These are phyloP conservation scores for Stenodera caucasica DNA, from an alignment of 2,888 invertebrate genomes.

Conservation along the genomic window DNA sequence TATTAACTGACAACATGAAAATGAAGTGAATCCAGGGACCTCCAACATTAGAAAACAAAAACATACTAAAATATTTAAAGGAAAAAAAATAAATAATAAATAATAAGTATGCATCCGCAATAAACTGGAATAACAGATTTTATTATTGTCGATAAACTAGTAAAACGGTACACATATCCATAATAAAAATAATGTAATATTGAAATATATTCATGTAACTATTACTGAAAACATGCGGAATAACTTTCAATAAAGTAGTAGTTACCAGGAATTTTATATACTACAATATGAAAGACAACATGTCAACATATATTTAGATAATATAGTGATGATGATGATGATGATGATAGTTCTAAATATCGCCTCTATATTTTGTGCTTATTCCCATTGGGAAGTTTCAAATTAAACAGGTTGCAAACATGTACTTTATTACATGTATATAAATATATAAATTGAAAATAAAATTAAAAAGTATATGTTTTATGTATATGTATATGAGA, in stretches of 20 bases:
- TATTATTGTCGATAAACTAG: constrained; percentile 16
- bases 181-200: constrained; percentile 3
- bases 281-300: not conserved
- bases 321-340: not conserved
- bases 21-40: not conserved
- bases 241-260: not conserved
- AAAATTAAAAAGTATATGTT: not conserved
- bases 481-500: not conserved
- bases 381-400: constrained; percentile 9
- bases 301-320: not conserved
- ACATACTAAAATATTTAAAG: not conserved
- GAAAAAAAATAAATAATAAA: constrained; percentile 7
- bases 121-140: constrained; percentile 23
- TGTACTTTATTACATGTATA: constrained; percentile 8
- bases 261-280: not conserved
- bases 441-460: not conserved
- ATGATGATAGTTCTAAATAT: not conserved
- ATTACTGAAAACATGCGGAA: constrained; percentile 1
- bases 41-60: not conserved
- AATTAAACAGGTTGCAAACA: constrained; percentile 15
- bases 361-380: not conserved
- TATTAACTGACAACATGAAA: not conserved
- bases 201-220: not conserved
- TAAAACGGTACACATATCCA: not conserved
- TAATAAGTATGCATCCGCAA: constrained; percentile 8